Base-by-base conservation (phyloP, 2,113 vertebrate genomes). In the Amphiprion ocellaris region DNA sequence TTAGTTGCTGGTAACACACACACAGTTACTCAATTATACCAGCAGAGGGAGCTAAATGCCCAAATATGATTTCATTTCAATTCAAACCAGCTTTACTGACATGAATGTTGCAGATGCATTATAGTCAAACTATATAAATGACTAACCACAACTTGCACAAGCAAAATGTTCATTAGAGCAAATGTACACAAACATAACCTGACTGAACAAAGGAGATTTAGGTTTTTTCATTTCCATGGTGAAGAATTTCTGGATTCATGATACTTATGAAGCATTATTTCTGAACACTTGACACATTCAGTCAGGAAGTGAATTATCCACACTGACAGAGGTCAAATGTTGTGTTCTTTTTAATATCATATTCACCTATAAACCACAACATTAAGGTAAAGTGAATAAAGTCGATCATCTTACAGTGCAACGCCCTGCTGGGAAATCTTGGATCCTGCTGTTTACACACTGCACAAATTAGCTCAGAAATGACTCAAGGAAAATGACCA, bases 31-130 rank as follows among this genome's bases (percentile, higher is more conserved):
- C 14, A 53, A 33, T 63, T 0, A 10, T 41, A 58, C 68, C 85
- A 92, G 37, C 7, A 83, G 88, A 87, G 86, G 71, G 85, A 7
- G 41, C 59, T 59, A 85, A 61, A 83, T 50, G 10, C 14, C 0
- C 12, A n/a, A 12, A 0, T n/a, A 52, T 49, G 1, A 47, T 28
- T 39, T 49, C 0, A 8, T 16, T 37, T 12, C 7, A 58, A 1
- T 46, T 30, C n/a, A 61, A 60, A 49, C 5, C 19, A 67, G 9
- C 41, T 60, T 56, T 66, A 21, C 24, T 62, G 49, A 11, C 2
- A 33, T 2, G 7, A 47, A 28, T 37, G 7, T 26, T 56, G 1
- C 19, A 56, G 30, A 37, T 59, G 2, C 11, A 41, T 41, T 11
- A 44, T 44, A 3, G 10, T 9, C 41, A 44, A 12, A 44, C 10